phyloP scores from a whole-genome alignment of 1,140 invertebrate species.

The Odontomachus brunneus region DNA sequence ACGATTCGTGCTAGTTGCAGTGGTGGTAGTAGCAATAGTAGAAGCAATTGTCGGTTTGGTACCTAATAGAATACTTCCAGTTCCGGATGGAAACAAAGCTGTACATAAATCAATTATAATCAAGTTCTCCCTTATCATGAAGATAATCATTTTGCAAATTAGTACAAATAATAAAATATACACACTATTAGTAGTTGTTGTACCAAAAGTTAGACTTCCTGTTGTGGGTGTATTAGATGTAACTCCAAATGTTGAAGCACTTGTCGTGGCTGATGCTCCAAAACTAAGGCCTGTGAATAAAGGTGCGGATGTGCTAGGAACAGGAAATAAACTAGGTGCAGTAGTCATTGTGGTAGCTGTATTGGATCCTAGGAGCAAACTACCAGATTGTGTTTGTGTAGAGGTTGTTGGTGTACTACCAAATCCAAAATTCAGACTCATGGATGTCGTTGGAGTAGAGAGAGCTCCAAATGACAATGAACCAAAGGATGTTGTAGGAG shows the following conservation, averaged over 20 bases:
- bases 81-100: constrained; percentile 78
- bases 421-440: constrained; percentile 77
- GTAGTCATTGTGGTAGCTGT: constrained; percentile 63
- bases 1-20: constrained; percentile 79
- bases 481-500: constrained; percentile 55
- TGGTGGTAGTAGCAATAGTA: constrained; percentile 75
- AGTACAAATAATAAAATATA: constrained; percentile 57
- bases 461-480: constrained; percentile 67
- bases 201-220: constrained; percentile 77
- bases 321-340: constrained; percentile 69
- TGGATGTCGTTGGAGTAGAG: constrained; percentile 61
- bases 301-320: constrained; percentile 62
- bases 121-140: constrained; percentile 37
- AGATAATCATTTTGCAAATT: not conserved
- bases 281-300: constrained; percentile 71
- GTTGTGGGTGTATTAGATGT: constrained; percentile 77
- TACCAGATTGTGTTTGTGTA: constrained; percentile 41
- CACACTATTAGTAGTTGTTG: constrained; percentile 73
- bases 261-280: constrained; percentile 67
- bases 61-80: constrained; percentile 79
- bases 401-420: constrained; percentile 60
- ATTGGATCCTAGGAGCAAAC: constrained; percentile 64
- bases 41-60: constrained; percentile 76
- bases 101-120: constrained; percentile 59
- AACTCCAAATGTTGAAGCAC: constrained; percentile 73